Evolutionary conservation across 2,113 vertebrate species (phyloP), one percentile per base, ranked within the genome.

Genomic region (Cygnus buccinator): DNA sequence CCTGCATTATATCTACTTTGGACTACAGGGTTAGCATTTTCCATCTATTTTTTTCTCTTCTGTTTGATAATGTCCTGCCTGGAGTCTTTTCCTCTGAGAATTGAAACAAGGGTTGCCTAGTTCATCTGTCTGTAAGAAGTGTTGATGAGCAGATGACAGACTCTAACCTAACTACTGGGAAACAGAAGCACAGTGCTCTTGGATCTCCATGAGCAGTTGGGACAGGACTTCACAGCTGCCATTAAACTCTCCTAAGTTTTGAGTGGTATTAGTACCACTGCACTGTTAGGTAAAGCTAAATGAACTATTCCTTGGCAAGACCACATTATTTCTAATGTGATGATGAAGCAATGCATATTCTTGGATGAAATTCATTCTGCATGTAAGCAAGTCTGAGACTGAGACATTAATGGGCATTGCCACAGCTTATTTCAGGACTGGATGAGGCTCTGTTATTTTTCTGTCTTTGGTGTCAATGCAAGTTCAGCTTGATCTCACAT

Each of bases 11-110:
- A 72, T 89, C 89, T 85, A 72, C 50, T 94, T 93, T 91, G 67
- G 77, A 76, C 83, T 74, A 68, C n/a, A 82, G 59, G 41, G 29
- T 82, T 88, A 91, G 80, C 55, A 77, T 90, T 94, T 95, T 94
- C 89, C 73, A 90, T 85, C 68, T 3, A 35, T 87, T 94, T 94
- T 87, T 73, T 81, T 37, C 25, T 39, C 39, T 92, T 33, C 65
- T 57, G 39, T n/a, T 84, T 87, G 89, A 57, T 84, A 87, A 61
- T 65, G 70, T n/a, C 10, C 10, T 52, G 43, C 78, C 83, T 87
- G 73, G 23, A 84, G 65, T 62, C 55, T 80, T 88, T 88, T 52
- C 68, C 62, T 90, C 31, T 77, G 78, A 76, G 39, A 74, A 66
- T 77, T 80, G 25, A 93, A 90, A 78, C 3, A 8, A 80, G 19